Base-by-base conservation (phyloP, 2,888 invertebrate genomes). In the Phortica okadai region DNA sequence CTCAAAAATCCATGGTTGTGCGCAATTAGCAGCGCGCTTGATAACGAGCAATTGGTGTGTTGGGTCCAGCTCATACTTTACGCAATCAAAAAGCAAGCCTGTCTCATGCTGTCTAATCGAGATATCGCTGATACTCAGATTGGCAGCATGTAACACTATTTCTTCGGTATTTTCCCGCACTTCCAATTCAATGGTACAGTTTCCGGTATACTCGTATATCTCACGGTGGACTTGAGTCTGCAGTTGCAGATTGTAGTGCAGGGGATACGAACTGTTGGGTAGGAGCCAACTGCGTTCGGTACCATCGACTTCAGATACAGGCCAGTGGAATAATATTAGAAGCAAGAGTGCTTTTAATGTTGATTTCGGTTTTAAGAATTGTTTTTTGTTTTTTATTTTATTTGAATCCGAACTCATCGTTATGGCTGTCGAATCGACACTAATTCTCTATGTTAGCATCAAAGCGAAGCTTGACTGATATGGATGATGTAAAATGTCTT, bases 171-270 rank as follows among this genome's bases (percentile, higher is more conserved):
- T 50, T 7, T 74, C 16, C 11, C 45, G 11, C 0, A 79, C 75
- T 8, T n/a, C 16, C 7, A 85, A 62, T 6, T 77, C 73, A 67
- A 85, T 83, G 16, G 78, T 76, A 2, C 81, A 81, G 21, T 78
- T 77, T 1, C 85, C 85, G 8, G n/a, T 78, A 56, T 80, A 83
- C 1, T 44, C 64, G 5, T 76, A 69, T 6, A 76, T 62, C 8
- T 77, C 77, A 25, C 74, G 74, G 75, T 85, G 80, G 14, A 84
- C 79, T 14, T 76, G 62, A 0, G 79, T 86, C 8, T 59, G 59
- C 10, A 86, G 73, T 16, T 80, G 75, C 1, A 86, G 75, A 83
- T 92, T 91, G 85, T 93, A 94, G 85, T 92, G 92, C 11, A 82
- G 76, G 0, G 94, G 94, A 0, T 82, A 82, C 77, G 93, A 89